Percentiles rank a stretch among this genome's conserved stretches.
Conservation (phyloP, 2,797 vertebrate genomes). For the Moxostoma hubbsi region DNA sequence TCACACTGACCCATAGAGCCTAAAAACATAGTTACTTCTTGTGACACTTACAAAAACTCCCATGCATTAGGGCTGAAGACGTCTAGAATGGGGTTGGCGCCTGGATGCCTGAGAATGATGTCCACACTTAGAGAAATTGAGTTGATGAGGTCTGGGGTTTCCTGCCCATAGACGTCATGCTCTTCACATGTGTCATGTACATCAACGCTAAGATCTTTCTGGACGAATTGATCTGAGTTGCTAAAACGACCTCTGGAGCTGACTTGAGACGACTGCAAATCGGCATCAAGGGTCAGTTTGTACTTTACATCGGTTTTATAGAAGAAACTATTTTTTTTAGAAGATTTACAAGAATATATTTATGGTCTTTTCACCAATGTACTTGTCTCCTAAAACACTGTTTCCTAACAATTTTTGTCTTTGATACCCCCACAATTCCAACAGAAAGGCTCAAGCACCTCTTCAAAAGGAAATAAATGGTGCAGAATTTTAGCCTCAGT, state of each 20-base stretch:
- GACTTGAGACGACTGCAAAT: conserved; percentile 78
- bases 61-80: conserved; percentile 74
- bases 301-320: conserved; percentile 72
- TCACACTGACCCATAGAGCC: background rate
- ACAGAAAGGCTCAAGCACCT: too few relatives aligned
- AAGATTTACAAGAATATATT: background rate
- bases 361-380: background rate
- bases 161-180: conserved; percentile 79
- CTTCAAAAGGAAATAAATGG: too few relatives aligned
- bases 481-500: too few relatives aligned
- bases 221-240: conserved; percentile 77
- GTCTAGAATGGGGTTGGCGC: conserved; percentile 81
- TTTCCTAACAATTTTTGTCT: too few relatives aligned
- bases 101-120: conserved; percentile 71
- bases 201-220: conserved; percentile 68
- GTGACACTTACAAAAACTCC: conserved; percentile 79
- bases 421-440: too few relatives aligned
- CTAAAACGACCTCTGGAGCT: conserved; percentile 83
- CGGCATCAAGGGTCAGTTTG: conserved; percentile 82
- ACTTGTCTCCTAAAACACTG: background rate
- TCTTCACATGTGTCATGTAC: conserved; percentile 66
- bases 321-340: too few relatives aligned
- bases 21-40: background rate
- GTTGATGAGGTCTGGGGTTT: conserved; percentile 80
- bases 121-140: conserved; percentile 79